Conservation (phyloP, 2,113 vertebrate genomes). For the Atrichornis clamosus region DNA sequence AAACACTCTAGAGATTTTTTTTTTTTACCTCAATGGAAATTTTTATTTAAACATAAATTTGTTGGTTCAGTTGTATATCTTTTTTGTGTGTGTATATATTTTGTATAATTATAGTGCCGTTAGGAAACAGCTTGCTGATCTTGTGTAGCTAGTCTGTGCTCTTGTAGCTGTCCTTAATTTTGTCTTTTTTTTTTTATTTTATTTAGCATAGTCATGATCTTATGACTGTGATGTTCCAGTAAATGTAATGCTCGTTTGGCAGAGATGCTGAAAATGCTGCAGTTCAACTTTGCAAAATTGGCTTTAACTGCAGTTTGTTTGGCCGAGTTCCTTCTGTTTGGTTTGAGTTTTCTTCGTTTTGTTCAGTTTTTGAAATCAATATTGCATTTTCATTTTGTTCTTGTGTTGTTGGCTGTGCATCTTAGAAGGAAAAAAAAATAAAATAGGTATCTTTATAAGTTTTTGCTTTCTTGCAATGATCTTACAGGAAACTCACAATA, state of each 20-base stretch:
- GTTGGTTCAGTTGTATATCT: slow-evolving; percentile 61
- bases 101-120: slow-evolving; percentile 71
- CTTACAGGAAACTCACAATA: slow-evolving; percentile 92
- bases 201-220: slow-evolving; percentile 79
- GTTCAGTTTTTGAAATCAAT: slow-evolving; percentile 75
- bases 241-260: slow-evolving; percentile 79
- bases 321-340: slow-evolving; percentile 81
- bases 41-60: slow-evolving; percentile 68
- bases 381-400: slow-evolving; percentile 77
- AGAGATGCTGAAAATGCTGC: slow-evolving; percentile 80
- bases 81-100: slow-evolving; percentile 69
- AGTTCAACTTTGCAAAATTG: slow-evolving; percentile 79
- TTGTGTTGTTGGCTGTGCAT: slow-evolving; percentile 79
- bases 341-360: slow-evolving; percentile 80
- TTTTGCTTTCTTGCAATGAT: slow-evolving; percentile 57
- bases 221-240: slow-evolving; percentile 78
- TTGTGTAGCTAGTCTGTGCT: slow-evolving; percentile 85
- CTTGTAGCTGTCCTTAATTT: slow-evolving; percentile 83
- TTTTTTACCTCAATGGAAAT: slow-evolving; percentile 58
- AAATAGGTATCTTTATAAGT: slow-evolving; percentile 39
- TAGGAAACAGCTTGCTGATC: slow-evolving; percentile 84
- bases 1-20: slow-evolving; percentile 69
- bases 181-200: slow-evolving; percentile 72
- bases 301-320: slow-evolving; percentile 84
- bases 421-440: slow-evolving; percentile 36